A percentile compares a stretch with the other conserved stretches of the same genome.
These are phyloP conservation scores for Leucoptera coffeella DNA, from an alignment of 2,888 invertebrate species.

Conservation along the genomic window DNA sequence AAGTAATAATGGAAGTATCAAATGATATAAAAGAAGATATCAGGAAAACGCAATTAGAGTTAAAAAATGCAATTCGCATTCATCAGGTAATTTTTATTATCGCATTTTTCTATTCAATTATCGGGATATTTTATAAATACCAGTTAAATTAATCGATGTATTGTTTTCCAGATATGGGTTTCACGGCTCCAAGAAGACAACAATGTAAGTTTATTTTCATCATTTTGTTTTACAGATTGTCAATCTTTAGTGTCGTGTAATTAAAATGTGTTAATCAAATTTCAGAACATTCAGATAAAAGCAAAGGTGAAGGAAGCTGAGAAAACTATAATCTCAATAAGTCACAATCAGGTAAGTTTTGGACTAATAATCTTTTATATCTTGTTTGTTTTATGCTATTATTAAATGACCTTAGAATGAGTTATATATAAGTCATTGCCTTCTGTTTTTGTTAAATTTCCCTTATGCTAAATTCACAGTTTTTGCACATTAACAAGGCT, in stretches of 20 bases:
- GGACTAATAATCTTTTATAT: too few relatives aligned
- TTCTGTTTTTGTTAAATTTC: too few relatives aligned
- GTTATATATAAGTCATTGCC: too few relatives aligned
- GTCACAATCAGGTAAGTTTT: slow-evolving; percentile 51
- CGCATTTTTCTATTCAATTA: slow-evolving; percentile 3
- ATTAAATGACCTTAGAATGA: too few relatives aligned
- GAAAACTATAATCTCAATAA: slow-evolving; percentile 51
- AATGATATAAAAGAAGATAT: slow-evolving; percentile 58
- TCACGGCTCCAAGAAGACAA: slow-evolving; percentile 50
- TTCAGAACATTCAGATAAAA: slow-evolving; percentile 47
- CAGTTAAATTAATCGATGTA: background rate
- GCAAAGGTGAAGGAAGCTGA: slow-evolving; percentile 54
- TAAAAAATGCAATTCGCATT: slow-evolving; percentile 57
- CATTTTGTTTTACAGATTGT: too few relatives aligned
- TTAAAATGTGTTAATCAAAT: slow-evolving; percentile 7
- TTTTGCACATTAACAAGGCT: too few relatives aligned
- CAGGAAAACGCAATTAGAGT: slow-evolving; percentile 51
- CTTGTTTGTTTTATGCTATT: too few relatives aligned
- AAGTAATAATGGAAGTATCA: slow-evolving; percentile 62
- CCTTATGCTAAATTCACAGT: too few relatives aligned
- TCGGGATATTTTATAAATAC: background rate
- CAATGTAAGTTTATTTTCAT: slow-evolving; percentile 42
- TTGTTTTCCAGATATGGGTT: slow-evolving; percentile 43
- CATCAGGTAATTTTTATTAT: slow-evolving; percentile 47
- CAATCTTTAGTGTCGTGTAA: too few relatives aligned